These are phyloP conservation scores for Apteryx owenii DNA, from an alignment of 2,113 vertebrate species.

Conservation along the genomic window DNA sequence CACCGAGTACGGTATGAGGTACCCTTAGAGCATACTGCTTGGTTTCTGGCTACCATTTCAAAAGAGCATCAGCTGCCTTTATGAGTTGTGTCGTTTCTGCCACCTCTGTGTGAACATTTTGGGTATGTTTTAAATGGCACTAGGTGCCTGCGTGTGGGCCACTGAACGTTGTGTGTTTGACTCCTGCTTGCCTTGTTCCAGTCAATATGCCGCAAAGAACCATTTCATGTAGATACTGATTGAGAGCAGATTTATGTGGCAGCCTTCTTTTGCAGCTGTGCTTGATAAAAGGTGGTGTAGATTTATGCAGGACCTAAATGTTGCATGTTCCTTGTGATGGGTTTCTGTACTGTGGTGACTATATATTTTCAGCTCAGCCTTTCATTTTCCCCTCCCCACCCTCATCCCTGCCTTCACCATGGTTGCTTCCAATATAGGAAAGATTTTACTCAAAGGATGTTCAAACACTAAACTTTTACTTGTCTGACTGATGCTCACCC, in stretches of 20 bases:
- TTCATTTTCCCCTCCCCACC: background rate
- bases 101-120: background rate
- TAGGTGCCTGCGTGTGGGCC: background rate
- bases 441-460: background rate
- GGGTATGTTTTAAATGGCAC: background rate
- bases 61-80: too few relatives aligned
- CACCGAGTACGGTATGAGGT: background rate
- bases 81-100: too few relatives aligned
- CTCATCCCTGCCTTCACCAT: background rate
- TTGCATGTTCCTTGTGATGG: background rate
- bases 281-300: background rate
- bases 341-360: background rate
- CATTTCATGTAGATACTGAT: too few relatives aligned
- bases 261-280: background rate
- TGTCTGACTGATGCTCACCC: background rate
- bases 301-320: background rate
- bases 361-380: background rate
- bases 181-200: background rate
- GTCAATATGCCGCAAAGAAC: background rate
- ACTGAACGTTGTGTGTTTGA: background rate
- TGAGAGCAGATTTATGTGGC: too few relatives aligned
- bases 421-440: background rate
- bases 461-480: background rate
- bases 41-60: background rate
- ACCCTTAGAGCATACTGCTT: too few relatives aligned